A percentile compares a stretch with the other conserved stretches of the same genome.
Evolutionary conservation across 1,140 invertebrate species (phyloP).

Genomic region (Drosophila nebulosa): DNA sequence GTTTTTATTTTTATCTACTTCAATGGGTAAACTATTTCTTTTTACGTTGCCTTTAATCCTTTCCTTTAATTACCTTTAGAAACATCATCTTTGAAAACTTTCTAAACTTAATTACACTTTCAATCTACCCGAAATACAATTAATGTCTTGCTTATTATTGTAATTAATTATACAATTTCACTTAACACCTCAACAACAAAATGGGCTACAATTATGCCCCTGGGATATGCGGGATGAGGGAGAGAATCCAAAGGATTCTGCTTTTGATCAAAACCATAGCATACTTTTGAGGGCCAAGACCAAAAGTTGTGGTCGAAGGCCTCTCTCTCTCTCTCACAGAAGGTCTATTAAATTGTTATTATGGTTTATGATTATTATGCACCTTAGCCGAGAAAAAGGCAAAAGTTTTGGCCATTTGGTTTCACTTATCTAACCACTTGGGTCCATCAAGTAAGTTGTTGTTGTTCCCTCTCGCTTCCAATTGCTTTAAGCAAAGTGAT

Average conservation of each 20-base stretch:
- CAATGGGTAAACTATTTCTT: no score
- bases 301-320: neutral
- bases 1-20: no score
- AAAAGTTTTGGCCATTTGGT: constrained; percentile 36
- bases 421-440: constrained; percentile 31
- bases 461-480: neutral
- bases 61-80: no score
- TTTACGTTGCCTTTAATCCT: no score
- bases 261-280: neutral
- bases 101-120: no score
- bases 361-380: neutral
- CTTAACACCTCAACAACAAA: neutral
- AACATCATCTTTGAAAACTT: no score
- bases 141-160: no score
- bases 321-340: constrained; percentile 1
- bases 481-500: neutral
- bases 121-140: no score
- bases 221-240: neutral
- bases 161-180: neutral
- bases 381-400: neutral
- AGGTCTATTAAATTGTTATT: constrained; percentile 33
- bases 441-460: constrained; percentile 13
- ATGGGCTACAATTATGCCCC: neutral
- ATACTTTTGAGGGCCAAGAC: neutral
- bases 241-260: neutral